Percentiles rank a stretch among this genome's conserved stretches.
phyloP scores from a whole-genome alignment of 2,113 vertebrate species.

The Diglossa brunneiventris region DNA sequence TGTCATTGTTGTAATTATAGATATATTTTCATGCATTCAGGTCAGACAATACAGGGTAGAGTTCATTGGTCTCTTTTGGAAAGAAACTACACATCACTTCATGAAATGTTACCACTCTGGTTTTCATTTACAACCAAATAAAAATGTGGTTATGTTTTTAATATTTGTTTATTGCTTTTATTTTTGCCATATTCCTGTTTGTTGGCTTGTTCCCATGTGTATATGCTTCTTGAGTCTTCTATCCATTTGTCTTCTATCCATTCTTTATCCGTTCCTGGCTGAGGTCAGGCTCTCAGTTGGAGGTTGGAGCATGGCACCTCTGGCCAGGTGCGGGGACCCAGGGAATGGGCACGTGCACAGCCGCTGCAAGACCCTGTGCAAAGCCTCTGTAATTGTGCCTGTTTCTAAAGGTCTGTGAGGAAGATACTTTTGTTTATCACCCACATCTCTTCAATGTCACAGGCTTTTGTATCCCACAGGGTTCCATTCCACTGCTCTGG shows the following conservation, averaged over 20 bases:
- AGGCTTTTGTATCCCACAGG: not conserved
- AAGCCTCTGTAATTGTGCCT: not conserved
- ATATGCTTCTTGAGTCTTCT: not conserved
- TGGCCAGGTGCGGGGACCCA: fast-evolving
- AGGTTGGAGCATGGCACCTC: fast-evolving
- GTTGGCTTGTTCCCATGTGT: not conserved
- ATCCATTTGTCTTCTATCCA: not conserved
- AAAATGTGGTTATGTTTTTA: not conserved
- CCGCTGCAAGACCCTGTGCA: not conserved
- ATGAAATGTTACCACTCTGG: not conserved
- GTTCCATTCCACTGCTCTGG: not conserved
- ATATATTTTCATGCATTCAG: not conserved
- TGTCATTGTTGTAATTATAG: not conserved
- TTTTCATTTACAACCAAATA: not conserved
- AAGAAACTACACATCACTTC: not conserved
- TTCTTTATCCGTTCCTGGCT: not conserved
- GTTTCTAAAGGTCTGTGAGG: not conserved
- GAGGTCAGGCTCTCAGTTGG: not conserved
- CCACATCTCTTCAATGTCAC: fast-evolving
- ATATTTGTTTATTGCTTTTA: not conserved
- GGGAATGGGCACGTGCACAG: fast-evolving
- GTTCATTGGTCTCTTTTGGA: not conserved
- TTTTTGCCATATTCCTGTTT: not conserved
- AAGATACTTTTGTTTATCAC: not conserved
- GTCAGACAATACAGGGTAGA: not conserved